Percentiles rank a stretch among this genome's conserved stretches.
These are phyloP conservation scores for Diachrysia chrysitis DNA, from an alignment of 2,888 invertebrate species.

Conservation along the genomic window DNA sequence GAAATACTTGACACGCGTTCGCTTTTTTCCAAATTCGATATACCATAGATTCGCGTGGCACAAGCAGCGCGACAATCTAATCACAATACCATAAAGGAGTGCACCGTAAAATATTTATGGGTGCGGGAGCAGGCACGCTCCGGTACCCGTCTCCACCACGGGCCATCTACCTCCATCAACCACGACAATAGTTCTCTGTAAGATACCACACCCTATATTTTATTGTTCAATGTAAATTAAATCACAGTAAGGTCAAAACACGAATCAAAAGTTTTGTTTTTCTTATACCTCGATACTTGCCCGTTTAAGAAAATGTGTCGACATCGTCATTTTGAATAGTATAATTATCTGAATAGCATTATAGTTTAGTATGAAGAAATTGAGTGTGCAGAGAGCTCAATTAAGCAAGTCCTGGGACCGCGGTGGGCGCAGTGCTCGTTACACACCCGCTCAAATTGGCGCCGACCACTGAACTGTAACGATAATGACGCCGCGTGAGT, in stretches of 20 bases:
- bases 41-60: slow-evolving; percentile 75
- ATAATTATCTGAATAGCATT: slow-evolving; percentile 55
- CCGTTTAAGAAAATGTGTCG: neutral
- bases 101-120: slow-evolving; percentile 85
- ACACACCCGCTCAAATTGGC: slow-evolving; percentile 81
- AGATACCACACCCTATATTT: slow-evolving; percentile 45
- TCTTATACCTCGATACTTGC: slow-evolving; percentile 9
- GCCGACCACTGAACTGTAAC: slow-evolving; percentile 81
- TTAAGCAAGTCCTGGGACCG: slow-evolving; percentile 79
- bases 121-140: slow-evolving; percentile 77
- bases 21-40: slow-evolving; percentile 79
- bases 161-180: slow-evolving; percentile 67
- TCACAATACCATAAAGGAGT: slow-evolving; percentile 82
- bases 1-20: slow-evolving; percentile 65
- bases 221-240: slow-evolving; percentile 52
- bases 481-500: slow-evolving; percentile 82
- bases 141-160: slow-evolving; percentile 72
- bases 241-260: slow-evolving; percentile 40
- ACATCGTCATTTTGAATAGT: slow-evolving; percentile 14
- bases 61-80: slow-evolving; percentile 79
- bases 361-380: slow-evolving; percentile 72
- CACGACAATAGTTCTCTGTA: slow-evolving; percentile 54
- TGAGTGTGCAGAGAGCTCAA: slow-evolving; percentile 73
- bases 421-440: slow-evolving; percentile 77
- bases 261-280: slow-evolving; percentile 43